A percentile compares a stretch with the other conserved stretches of the same genome.
Conservation (phyloP, 2,888 invertebrate genomes). For the Eristalis arbustorum region DNA sequence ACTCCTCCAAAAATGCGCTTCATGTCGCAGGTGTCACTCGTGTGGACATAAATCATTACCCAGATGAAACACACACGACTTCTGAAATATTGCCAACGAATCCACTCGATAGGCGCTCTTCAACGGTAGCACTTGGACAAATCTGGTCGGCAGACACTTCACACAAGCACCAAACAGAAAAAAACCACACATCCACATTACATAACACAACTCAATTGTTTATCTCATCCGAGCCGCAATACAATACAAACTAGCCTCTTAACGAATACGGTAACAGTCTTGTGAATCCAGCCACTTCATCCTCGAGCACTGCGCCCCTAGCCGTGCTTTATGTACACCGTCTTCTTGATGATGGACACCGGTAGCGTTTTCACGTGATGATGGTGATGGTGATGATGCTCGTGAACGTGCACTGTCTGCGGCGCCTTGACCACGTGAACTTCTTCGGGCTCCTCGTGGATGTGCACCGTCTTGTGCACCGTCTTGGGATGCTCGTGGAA, state of each 20-base stretch:
- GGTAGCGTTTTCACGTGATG: conserved; percentile 46
- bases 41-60: too few species aligned
- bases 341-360: conserved; percentile 58
- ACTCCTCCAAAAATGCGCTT: too few species aligned
- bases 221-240: neutral
- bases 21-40: too few species aligned
- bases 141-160: neutral
- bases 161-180: neutral
- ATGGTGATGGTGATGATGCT: conserved; percentile 63
- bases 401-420: conserved; percentile 47
- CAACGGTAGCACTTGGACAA: too few species aligned
- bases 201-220: neutral
- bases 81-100: neutral
- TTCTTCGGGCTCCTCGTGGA: conserved; percentile 33
- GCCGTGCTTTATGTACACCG: conserved; percentile 50
- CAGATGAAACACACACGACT: too few species aligned
- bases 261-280: conserved; percentile 16
- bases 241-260: neutral
- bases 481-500: conserved; percentile 17
- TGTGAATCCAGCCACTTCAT: neutral
- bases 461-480: conserved; percentile 33
- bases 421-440: conserved; percentile 15
- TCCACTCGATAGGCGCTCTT: neutral
- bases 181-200: neutral
- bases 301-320: neutral